phyloP scores from a whole-genome alignment of 2,113 vertebrate species.

The Pseudopodoces humilis region DNA sequence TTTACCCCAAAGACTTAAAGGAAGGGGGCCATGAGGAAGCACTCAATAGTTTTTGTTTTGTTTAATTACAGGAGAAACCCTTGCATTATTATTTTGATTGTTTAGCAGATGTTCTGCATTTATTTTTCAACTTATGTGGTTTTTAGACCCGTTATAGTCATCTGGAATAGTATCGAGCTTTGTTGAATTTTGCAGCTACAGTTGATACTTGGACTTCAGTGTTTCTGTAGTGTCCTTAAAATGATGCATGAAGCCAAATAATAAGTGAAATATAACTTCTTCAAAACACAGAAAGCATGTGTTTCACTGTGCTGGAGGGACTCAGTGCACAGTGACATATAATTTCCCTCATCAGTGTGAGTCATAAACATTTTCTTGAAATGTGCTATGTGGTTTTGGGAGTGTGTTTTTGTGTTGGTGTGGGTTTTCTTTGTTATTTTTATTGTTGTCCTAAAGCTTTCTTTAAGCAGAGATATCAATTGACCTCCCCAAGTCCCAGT shows the following conservation, averaged over 20 bases:
- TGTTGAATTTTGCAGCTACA: background rate
- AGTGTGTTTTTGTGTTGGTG: background rate
- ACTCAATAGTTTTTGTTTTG: background rate
- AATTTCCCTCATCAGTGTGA: background rate
- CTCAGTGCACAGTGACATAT: background rate
- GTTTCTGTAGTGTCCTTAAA: background rate
- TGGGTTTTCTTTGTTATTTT: background rate
- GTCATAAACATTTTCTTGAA: background rate
- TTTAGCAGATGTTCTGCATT: background rate
- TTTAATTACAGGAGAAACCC: background rate
- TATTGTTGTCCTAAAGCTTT: background rate
- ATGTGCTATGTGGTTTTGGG: background rate
- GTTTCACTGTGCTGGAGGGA: background rate
- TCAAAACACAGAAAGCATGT: background rate
- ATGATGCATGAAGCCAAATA: background rate
- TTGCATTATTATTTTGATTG: background rate
- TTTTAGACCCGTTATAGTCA: background rate
- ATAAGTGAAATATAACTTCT: background rate
- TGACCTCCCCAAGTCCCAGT: background rate
- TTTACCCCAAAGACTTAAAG: background rate
- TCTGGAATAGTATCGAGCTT: background rate
- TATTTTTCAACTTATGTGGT: fast-evolving
- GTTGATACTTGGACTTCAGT: background rate
- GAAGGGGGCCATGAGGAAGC: background rate
- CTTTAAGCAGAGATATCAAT: background rate